A percentile compares a stretch with the other conserved stretches of the same genome.
phyloP scores from a whole-genome alignment of 2,797 vertebrate species.

The Phrynocephalus forsythii region DNA sequence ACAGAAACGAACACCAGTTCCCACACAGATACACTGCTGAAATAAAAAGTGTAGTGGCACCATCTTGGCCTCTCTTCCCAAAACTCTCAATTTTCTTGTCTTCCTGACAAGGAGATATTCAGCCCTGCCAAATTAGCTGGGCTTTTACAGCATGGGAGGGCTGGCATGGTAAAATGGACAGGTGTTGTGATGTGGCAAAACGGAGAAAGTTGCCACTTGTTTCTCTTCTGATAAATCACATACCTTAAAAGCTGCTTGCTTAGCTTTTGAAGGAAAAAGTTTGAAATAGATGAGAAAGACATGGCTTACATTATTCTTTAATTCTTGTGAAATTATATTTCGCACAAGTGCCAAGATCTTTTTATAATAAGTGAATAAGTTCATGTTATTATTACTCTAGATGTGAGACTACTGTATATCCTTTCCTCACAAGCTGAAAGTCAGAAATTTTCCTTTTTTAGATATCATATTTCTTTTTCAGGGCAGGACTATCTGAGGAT shows the following conservation, averaged over 20 bases:
- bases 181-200: no score
- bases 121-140: no score
- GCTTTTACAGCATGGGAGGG: no score
- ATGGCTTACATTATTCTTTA: background rate
- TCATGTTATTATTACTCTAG: background rate
- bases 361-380: background rate
- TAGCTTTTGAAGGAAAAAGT: no score
- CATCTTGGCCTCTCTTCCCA: no score
- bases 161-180: no score
- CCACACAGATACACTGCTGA: no score
- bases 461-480: slow-evolving; percentile 4
- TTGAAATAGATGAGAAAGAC: background rate
- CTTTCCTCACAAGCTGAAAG: background rate
- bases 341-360: background rate
- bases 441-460: slow-evolving; percentile 19
- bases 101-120: no score
- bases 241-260: background rate
- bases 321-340: background rate
- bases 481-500: slow-evolving; percentile 13
- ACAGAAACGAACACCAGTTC: no score
- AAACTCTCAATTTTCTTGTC: no score
- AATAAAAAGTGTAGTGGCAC: no score
- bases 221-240: background rate
- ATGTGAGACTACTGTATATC: background rate
- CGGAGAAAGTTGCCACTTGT: background rate